Conservation (phyloP, 2,113 vertebrate species). For the Cephalopholis sonnerati region DNA sequence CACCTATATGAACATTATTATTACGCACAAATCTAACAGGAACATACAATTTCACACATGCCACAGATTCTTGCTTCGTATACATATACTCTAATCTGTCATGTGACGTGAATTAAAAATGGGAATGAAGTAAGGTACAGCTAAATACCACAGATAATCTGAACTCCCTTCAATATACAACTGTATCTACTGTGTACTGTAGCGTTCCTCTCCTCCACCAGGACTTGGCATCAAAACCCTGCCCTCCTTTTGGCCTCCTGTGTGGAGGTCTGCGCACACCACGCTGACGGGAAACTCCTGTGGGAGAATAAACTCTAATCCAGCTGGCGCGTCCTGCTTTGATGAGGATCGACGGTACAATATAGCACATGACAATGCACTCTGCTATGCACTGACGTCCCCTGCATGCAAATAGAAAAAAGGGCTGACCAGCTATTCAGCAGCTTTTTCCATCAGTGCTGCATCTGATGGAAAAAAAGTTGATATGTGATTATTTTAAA, state of each 20-base stretch:
- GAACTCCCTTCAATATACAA: neutral
- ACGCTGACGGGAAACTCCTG: neutral
- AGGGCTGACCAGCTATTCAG: constrained; percentile 37
- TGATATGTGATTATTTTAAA: neutral
- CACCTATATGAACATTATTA: neutral
- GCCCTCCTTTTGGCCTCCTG: constrained; percentile 41
- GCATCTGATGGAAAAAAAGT: constrained; percentile 26
- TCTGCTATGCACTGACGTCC: constrained; percentile 25
- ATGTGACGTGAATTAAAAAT: neutral
- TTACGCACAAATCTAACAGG: neutral
- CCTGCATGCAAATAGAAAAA: constrained; percentile 32
- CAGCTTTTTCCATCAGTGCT: constrained; percentile 31
- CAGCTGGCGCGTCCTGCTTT: constrained; percentile 27
- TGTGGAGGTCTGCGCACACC: constrained; percentile 11
- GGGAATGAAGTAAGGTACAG: neutral
- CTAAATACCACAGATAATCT: neutral
- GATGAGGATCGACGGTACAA: constrained; percentile 13
- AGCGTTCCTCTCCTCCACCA: constrained; percentile 12
- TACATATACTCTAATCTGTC: neutral
- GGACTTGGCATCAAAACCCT: constrained; percentile 13
- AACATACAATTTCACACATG: neutral
- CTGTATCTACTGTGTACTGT: neutral
- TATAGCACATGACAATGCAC: constrained; percentile 28
- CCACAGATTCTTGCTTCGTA: neutral
- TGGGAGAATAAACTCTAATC: constrained; percentile 32